Evolutionary conservation across 2,888 invertebrate species (phyloP).

Genomic region (Selenia dentaria): DNA sequence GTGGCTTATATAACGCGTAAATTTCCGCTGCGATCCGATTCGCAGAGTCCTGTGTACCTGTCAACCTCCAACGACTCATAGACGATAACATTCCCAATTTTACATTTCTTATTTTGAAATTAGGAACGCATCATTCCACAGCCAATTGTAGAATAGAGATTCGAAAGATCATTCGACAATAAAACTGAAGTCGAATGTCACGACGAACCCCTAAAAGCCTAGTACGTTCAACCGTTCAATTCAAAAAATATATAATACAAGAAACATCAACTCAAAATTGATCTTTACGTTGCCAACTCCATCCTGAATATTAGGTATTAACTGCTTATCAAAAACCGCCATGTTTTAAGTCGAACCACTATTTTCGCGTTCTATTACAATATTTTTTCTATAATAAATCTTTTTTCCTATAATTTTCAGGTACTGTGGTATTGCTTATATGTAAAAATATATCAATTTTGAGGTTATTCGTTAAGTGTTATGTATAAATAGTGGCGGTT

Average conservation of each 20-base stretch:
- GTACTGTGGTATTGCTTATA: conserved; percentile 82
- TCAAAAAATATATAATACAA: conserved; percentile 26
- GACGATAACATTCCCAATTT: conserved; percentile 2
- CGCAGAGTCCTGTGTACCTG: conserved; percentile 25
- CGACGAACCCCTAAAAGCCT: conserved; percentile 28
- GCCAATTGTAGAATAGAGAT: conserved; percentile 7
- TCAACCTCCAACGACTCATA: conserved; percentile 29
- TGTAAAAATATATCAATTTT: conserved; percentile 70
- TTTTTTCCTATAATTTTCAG: conserved; percentile 69
- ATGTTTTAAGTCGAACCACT: conserved; percentile 58
- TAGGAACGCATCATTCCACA: conserved; percentile 1
- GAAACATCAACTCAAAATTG: conserved; percentile 41
- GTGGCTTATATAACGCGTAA: not conserved
- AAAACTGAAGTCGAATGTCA: conserved; percentile 13
- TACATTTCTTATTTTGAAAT: conserved; percentile 4
- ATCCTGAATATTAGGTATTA: conserved; percentile 37
- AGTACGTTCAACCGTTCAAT: conserved; percentile 36
- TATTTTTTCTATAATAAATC: conserved; percentile 49
- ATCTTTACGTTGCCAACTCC: conserved; percentile 41
- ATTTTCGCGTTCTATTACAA: conserved; percentile 68
- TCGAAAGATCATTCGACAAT: conserved; percentile 9
- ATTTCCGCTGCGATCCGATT: not conserved
- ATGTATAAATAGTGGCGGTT: conserved; percentile 59
- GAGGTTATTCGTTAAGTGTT: conserved; percentile 41
- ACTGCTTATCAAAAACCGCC: conserved; percentile 51